Conservation (phyloP, 2,113 vertebrate genomes). For the Dasypus novemcinctus region DNA sequence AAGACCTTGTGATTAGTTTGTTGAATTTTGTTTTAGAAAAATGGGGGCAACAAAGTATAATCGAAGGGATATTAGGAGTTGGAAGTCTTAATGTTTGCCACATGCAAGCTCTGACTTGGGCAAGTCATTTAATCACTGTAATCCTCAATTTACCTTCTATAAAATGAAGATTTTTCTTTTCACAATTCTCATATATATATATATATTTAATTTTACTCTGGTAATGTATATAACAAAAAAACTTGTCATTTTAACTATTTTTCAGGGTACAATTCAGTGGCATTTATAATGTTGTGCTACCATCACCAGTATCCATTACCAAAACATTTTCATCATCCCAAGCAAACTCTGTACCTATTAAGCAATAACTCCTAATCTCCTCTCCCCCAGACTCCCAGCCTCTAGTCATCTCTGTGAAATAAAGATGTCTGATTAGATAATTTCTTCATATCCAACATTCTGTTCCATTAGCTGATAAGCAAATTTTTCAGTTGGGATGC, state of each 20-base stretch:
- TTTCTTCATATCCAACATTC: background rate
- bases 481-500: constrained; percentile 7
- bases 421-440: constrained; percentile 9
- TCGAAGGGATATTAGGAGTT: background rate
- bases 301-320: too few species aligned
- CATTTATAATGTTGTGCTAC: too few species aligned
- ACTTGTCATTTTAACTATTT: too few species aligned
- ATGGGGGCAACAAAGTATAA: background rate
- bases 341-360: too few species aligned
- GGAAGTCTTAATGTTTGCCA: background rate
- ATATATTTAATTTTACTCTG: too few species aligned
- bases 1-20: background rate
- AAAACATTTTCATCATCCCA: too few species aligned
- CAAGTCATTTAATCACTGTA: background rate
- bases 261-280: too few species aligned
- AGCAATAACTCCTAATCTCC: too few species aligned
- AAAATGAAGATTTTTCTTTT: background rate
- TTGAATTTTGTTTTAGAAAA: constrained; percentile 26
- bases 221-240: too few species aligned
- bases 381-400: too few species aligned
- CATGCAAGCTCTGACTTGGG: background rate
- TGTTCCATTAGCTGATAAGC: constrained; percentile 2
- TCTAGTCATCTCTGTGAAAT: background rate
- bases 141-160: background rate
- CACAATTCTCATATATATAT: too few species aligned